A percentile compares a stretch with the other conserved stretches of the same genome.
Conservation (phyloP, 1,140 invertebrate species). For the Calosoma granatense region DNA sequence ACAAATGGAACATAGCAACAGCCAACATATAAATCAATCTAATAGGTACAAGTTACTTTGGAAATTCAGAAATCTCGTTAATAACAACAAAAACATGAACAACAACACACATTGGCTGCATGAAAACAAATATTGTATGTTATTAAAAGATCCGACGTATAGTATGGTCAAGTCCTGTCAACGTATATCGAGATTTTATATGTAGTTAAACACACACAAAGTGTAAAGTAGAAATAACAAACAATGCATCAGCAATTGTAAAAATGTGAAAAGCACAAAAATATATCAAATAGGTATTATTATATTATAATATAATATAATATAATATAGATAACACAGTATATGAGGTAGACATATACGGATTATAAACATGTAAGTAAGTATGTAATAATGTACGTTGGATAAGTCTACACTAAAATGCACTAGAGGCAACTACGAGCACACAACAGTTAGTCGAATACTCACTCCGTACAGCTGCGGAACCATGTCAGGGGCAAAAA, state of each 20-base stretch:
- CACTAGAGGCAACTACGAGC: constrained; percentile 26
- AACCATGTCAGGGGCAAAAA: constrained; percentile 34
- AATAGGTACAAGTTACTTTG: constrained; percentile 15
- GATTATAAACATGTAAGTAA: no score
- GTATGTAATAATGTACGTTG: no score
- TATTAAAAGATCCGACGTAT: no score
- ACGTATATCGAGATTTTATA: no score
- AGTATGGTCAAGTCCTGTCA: no score
- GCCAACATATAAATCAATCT: constrained; percentile 18
- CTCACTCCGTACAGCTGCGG: constrained; percentile 34
- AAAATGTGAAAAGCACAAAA: constrained; percentile 11
- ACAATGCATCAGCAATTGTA: constrained; percentile 2
- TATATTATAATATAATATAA: no score
- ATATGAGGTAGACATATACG: no score
- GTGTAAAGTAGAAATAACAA: background rate
- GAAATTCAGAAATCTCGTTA: constrained; percentile 1
- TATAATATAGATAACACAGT: no score
- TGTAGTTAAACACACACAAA: no score
- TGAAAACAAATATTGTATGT: background rate
- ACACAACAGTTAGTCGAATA: constrained; percentile 34
- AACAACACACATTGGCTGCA: background rate
- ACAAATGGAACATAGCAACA: constrained; percentile 22
- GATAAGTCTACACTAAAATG: constrained; percentile 16
- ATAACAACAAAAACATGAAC: constrained; percentile 8
- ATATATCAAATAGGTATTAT: constrained; percentile 11